Conservation (phyloP, 2,797 vertebrate genomes). For the Trachurus trachurus region DNA sequence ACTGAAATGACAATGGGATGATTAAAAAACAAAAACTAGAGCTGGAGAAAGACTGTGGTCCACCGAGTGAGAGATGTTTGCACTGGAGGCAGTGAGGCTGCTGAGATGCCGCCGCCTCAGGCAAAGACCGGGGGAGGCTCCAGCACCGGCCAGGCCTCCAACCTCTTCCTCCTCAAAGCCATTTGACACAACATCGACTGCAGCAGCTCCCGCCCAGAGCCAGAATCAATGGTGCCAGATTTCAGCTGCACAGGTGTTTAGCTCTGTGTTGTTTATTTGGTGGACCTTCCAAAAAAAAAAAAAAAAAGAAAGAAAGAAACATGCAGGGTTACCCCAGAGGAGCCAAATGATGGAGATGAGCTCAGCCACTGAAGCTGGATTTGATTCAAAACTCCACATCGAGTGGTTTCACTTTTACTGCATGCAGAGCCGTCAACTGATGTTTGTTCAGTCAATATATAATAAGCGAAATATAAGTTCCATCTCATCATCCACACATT, state of each 20-base stretch:
- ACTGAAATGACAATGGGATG: conserved; percentile 6
- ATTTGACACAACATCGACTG: conserved; percentile 38
- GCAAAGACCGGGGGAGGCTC: conserved; percentile 50
- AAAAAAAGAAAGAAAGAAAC: conserved; percentile 47
- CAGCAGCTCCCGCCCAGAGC: conserved; percentile 43
- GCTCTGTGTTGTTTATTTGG: conserved; percentile 46
- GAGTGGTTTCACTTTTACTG: conserved; percentile 14
- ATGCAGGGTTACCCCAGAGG: not conserved
- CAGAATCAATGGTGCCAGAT: conserved; percentile 54
- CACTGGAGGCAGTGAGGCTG: conserved; percentile 43
- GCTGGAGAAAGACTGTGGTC: conserved; percentile 21
- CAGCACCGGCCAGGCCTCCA: conserved; percentile 39
- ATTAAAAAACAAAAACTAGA: conserved; percentile 11
- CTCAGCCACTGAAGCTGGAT: not conserved
- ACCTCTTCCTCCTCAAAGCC: conserved; percentile 48
- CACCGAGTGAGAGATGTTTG: conserved; percentile 42
- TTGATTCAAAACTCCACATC: conserved; percentile 23
- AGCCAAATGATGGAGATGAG: conserved; percentile 36
- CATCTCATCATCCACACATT: conserved; percentile 13
- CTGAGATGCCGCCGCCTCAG: conserved; percentile 51
- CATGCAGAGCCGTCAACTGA: conserved; percentile 2
- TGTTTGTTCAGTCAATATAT: conserved; percentile 3
- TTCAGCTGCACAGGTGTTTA: conserved; percentile 46
- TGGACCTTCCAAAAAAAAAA: conserved; percentile 48
- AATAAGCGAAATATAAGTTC: not conserved